Evolutionary conservation across 2,113 vertebrate genomes (phyloP).

Genomic region (Chiloscyllium plagiosum): DNA sequence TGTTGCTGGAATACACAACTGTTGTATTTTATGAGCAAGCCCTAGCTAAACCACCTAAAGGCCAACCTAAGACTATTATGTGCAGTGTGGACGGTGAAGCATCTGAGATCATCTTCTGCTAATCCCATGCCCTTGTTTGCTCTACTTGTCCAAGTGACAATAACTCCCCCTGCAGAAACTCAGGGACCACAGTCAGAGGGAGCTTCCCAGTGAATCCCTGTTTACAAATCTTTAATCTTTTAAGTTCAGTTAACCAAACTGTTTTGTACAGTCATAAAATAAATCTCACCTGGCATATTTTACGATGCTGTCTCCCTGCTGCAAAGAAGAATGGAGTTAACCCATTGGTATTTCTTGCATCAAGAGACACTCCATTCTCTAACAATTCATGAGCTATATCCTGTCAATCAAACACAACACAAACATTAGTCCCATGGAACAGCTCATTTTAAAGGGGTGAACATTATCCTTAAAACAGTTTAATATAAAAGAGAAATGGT

Average conservation of each 20-base stretch:
- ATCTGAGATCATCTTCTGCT: too few species aligned
- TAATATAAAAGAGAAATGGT: background rate
- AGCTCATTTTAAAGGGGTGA: background rate
- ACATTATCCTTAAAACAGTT: background rate
- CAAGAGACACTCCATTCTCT: conserved; percentile 29
- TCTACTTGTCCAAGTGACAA: too few species aligned
- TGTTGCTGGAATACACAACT: too few species aligned
- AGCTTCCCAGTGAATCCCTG: too few species aligned
- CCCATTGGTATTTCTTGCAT: background rate
- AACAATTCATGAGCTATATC: background rate
- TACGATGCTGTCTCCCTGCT: conserved; percentile 39
- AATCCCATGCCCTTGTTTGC: too few species aligned
- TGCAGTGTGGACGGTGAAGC: too few species aligned
- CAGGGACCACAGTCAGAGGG: too few species aligned
- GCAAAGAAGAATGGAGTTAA: conserved; percentile 33
- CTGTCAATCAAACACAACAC: conserved; percentile 17
- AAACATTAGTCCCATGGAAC: conserved; percentile 30
- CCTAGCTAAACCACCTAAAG: too few species aligned
- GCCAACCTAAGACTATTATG: too few species aligned
- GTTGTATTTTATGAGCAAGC: too few species aligned
- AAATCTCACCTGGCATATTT: conserved; percentile 30
- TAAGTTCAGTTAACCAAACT: background rate
- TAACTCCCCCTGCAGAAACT: too few species aligned
- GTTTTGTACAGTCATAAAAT: conserved; percentile 4
- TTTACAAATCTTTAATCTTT: background rate